A percentile compares a stretch with the other conserved stretches of the same genome.
Conservation (phyloP, 2,113 vertebrate species). For the Macrotus californicus region DNA sequence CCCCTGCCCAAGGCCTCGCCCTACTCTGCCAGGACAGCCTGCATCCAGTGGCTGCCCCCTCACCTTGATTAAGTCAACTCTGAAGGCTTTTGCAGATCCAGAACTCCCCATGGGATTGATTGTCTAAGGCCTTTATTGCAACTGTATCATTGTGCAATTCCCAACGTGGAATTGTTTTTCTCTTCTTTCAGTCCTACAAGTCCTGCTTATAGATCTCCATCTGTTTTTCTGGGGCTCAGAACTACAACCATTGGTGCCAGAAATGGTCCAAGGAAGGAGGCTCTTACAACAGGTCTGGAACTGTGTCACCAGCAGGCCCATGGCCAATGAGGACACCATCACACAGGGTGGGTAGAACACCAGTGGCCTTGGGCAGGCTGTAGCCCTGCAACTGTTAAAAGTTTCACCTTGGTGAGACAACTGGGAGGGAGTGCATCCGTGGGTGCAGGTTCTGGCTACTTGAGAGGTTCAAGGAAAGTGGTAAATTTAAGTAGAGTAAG, state of each 20-base stretch:
- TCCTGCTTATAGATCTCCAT: not conserved
- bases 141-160: not conserved
- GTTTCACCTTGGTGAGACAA: not conserved
- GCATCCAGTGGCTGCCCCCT: not conserved
- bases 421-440: not conserved
- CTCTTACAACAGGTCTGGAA: not conserved
- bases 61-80: not conserved
- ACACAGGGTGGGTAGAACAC: not conserved
- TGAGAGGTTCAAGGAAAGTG: not conserved
- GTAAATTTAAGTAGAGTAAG: not conserved
- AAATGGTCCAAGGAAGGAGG: not conserved
- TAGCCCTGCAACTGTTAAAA: too few relatives aligned
- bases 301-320: not conserved
- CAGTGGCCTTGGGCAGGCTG: not conserved
- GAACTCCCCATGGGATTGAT: not conserved
- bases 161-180: not conserved
- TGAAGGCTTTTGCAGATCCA: not conserved
- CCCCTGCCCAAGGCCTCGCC: not conserved
- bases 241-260: not conserved
- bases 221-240: not conserved
- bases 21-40: not conserved
- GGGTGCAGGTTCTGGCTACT: fast-evolving
- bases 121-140: not conserved
- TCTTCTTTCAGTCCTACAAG: not conserved
- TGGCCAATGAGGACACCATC: not conserved